phyloP scores from a whole-genome alignment of 2,797 vertebrate genomes.

The Scolopax bukidnonensis region DNA sequence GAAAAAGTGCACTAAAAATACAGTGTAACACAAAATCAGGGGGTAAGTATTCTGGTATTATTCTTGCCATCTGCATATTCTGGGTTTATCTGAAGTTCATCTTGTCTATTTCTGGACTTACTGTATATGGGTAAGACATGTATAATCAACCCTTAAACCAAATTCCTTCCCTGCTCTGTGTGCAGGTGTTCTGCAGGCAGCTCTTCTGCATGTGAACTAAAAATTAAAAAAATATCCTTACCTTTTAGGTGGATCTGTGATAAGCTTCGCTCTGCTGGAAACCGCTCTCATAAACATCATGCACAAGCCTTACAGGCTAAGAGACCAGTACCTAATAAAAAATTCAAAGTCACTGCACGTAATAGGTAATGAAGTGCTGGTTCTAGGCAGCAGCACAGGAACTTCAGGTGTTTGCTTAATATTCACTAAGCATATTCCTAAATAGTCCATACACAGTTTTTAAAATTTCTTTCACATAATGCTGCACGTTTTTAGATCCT shows the following conservation, averaged over 20 bases:
- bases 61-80: not conserved
- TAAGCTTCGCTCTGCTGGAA: conserved; percentile 63
- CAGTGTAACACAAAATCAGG: not conserved
- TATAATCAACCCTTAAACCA: conserved; percentile 41
- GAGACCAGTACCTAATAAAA: conserved; percentile 67
- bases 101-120: not conserved
- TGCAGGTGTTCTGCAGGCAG: conserved; percentile 46
- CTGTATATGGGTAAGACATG: not conserved
- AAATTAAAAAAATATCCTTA: conserved; percentile 58
- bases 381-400: conserved; percentile 61
- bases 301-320: conserved; percentile 68
- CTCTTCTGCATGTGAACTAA: conserved; percentile 49
- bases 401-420: conserved; percentile 74
- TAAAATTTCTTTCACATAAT: conserved; percentile 52
- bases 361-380: conserved; percentile 72
- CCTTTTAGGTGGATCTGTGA: conserved; percentile 68
- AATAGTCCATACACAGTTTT: conserved; percentile 63
- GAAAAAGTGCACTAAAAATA: not conserved
- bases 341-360: conserved; percentile 66
- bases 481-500: conserved; percentile 45
- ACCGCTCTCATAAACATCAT: conserved; percentile 47
- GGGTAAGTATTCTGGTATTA: not conserved
- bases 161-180: conserved; percentile 33
- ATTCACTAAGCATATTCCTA: conserved; percentile 63
- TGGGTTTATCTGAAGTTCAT: conserved; percentile 36